Evolutionary conservation across 2,797 vertebrate species (phyloP), one percentile per base, ranked within the genome.

Genomic region (Carcharodon carcharias): DNA sequence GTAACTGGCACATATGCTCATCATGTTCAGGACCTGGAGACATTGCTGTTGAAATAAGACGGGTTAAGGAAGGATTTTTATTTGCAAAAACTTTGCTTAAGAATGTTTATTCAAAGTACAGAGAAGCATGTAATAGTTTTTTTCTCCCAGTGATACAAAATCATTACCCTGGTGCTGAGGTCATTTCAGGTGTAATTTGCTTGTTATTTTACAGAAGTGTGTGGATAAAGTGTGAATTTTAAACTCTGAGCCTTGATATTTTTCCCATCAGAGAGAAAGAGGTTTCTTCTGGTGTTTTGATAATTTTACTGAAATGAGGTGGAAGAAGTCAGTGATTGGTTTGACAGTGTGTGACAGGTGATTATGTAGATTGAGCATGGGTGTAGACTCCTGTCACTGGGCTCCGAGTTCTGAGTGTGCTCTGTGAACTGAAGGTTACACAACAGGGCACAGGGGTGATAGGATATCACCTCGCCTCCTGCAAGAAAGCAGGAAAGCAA

Each of bases 1-100:
- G 98, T 98, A 97, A 98, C 98, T 98, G 98, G 98, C 98, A 97
- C 98, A 98, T 99, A 99, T 99, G 99, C 98, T 99, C 98, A 99
- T 99, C 97, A 97, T 97, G 97, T 97, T 96, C 97, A 98, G 97
- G 97, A 98, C 98, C 98, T 98, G 98, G 97, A 97, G 97, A 97
- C 97, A 98, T 98, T 97, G 97, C 98, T 97, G 98, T 97, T 97
- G 97, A 96, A 91, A 14, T 12, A 73, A 50, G 45, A 50, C 50
- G 23, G 28, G 5, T 26, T 73, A 73, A 73, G 16, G 50, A 95
- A 95, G 5, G 40, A 71, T 95, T 95, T 95, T 73, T 95, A 73
- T 73, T 69, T 56, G 69, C 7, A 56, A 73, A 77, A 73, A 8
- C 6, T 58, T 71, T 54, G 69, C 58, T 73, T 95, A 95, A 95